phyloP scores from a whole-genome alignment of 2,888 invertebrate species.

The Sialis lutaria region DNA sequence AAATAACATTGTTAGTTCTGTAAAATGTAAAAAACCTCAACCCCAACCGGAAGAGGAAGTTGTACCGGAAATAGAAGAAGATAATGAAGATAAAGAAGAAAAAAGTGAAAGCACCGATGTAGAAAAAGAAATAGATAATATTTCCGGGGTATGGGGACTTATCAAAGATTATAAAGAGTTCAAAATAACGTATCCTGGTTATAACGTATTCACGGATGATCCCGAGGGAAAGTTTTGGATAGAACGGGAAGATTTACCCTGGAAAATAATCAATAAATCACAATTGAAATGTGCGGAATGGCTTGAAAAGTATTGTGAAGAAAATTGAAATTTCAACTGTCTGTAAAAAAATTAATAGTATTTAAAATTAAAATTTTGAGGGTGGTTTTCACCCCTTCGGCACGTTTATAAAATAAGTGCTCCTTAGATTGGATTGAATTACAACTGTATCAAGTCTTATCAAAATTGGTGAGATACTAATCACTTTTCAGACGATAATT shows the following conservation, averaged over 20 bases:
- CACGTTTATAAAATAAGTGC: too few species aligned
- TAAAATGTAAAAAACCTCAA: not conserved
- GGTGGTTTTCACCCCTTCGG: too few species aligned
- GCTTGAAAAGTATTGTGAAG: not conserved
- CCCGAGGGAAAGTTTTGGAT: not conserved
- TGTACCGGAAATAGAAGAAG: not conserved
- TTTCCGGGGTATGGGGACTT: not conserved
- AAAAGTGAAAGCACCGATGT: not conserved
- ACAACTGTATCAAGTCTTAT: too few species aligned
- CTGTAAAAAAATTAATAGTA: too few species aligned
- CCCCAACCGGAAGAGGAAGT: not conserved
- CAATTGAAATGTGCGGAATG: not conserved
- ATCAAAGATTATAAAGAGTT: not conserved
- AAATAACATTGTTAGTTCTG: too few species aligned
- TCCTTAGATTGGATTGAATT: too few species aligned
- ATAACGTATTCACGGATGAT: not conserved
- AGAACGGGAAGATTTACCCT: not conserved
- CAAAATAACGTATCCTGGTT: not conserved
- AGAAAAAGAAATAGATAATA: not conserved
- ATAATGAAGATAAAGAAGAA: not conserved
- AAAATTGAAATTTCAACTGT: not conserved
- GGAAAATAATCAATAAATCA: not conserved
- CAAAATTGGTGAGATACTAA: too few species aligned
- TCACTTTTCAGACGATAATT: too few species aligned
- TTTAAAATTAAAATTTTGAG: too few species aligned